phyloP scores from a whole-genome alignment of 2,113 vertebrate species.

The Apteryx mantelli region DNA sequence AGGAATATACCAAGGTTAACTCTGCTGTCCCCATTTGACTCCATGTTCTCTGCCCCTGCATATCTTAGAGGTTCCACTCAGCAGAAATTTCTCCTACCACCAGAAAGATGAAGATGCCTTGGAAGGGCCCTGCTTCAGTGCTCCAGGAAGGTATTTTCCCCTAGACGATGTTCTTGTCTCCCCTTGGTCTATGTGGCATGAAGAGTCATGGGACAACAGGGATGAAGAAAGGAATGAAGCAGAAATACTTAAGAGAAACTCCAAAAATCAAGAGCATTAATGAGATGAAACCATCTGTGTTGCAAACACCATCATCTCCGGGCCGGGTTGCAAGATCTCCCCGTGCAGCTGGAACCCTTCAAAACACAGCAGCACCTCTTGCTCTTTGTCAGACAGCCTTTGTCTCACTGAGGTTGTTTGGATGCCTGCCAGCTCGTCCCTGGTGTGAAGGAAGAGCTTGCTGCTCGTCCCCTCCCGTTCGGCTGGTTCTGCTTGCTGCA shows the following conservation, averaged over 20 bases:
- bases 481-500: not conserved
- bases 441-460: not conserved
- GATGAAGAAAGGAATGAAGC: not conserved
- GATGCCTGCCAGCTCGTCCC: not conserved
- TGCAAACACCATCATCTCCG: not conserved
- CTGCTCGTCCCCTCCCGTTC: not conserved
- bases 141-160: not conserved
- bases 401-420: not conserved
- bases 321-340: not conserved
- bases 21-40: not conserved
- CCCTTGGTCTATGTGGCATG: not conserved
- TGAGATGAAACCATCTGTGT: not conserved
- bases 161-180: not conserved
- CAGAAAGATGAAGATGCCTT: not conserved
- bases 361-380: not conserved
- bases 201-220: not conserved
- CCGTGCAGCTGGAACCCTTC: not conserved
- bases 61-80: not conserved
- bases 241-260: not conserved
- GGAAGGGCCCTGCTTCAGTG: not conserved
- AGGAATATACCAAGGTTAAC: not conserved
- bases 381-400: not conserved
- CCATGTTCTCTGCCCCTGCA: not conserved
- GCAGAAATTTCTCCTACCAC: not conserved
- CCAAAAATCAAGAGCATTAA: not conserved